Percentiles rank a stretch among this genome's conserved stretches.
These are phyloP conservation scores for Nasonia giraulti DNA, from an alignment of 1,140 invertebrate species.

Conservation along the genomic window DNA sequence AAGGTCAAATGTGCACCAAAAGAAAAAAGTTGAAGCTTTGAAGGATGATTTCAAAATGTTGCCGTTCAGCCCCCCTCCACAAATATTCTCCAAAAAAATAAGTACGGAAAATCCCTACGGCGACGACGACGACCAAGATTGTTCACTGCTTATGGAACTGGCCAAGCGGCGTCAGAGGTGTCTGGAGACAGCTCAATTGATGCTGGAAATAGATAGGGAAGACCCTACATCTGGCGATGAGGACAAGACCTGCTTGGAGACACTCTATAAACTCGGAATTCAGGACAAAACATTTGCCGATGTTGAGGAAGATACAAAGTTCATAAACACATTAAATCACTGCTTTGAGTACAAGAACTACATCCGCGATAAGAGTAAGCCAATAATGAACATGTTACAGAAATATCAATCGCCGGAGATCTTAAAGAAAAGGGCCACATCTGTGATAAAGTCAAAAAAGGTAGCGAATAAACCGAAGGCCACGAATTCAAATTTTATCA, in stretches of 20 bases:
- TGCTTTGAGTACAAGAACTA: constrained; percentile 58
- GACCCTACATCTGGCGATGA: constrained; percentile 27
- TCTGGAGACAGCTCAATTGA: constrained; percentile 60
- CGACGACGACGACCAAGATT: constrained; percentile 52
- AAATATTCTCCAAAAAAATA: neutral
- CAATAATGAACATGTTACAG: constrained; percentile 53
- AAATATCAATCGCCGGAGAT: constrained; percentile 20
- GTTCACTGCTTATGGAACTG: constrained; percentile 57
- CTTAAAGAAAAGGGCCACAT: neutral
- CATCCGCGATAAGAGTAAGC: constrained; percentile 52
- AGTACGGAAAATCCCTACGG: neutral
- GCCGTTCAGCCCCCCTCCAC: neutral
- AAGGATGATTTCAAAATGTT: neutral
- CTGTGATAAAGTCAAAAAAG: neutral
- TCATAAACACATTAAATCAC: constrained; percentile 57
- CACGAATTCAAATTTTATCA: neutral
- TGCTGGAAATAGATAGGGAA: constrained; percentile 59
- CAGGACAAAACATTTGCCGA: constrained; percentile 46
- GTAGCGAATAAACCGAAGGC: neutral
- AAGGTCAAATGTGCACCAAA: neutral
- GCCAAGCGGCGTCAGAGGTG: constrained; percentile 61
- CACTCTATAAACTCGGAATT: constrained; percentile 41
- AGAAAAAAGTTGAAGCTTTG: neutral
- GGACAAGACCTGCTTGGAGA: constrained; percentile 33
- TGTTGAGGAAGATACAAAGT: constrained; percentile 50